phyloP scores from a whole-genome alignment of 2,888 invertebrate species.

The Lycaena phlaeas region DNA sequence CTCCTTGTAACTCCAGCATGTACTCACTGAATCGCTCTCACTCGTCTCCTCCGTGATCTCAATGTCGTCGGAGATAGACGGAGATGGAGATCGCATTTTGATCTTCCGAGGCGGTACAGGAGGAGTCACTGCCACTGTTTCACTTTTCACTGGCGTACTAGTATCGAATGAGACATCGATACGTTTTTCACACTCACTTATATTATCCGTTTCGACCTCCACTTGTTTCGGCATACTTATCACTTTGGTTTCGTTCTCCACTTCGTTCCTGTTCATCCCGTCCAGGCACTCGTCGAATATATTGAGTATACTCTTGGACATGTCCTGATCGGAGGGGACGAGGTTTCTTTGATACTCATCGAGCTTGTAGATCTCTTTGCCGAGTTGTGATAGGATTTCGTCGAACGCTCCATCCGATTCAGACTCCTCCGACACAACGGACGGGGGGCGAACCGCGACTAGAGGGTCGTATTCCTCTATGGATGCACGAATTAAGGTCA shows the following conservation, averaged over 20 bases:
- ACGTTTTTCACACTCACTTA: conserved; percentile 55
- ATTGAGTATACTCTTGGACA: conserved; percentile 57
- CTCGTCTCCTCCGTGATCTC: conserved; percentile 34
- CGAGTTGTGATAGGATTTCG: conserved; percentile 60
- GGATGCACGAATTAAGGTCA: conserved; percentile 43
- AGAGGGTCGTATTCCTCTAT: conserved; percentile 63
- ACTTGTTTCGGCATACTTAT: conserved; percentile 19
- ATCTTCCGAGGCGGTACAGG: conserved; percentile 44
- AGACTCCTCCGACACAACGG: conserved; percentile 27
- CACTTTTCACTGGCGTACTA: conserved; percentile 40
- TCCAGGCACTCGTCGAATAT: conserved; percentile 64
- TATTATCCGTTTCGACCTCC: conserved; percentile 24
- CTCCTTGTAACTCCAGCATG: conserved; percentile 65
- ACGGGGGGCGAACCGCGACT: conserved; percentile 35
- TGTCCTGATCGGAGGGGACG: conserved; percentile 37
- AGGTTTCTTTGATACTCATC: conserved; percentile 58
- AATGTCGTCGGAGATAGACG: conserved; percentile 35
- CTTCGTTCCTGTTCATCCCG: conserved; percentile 32
- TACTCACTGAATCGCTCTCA: conserved; percentile 57
- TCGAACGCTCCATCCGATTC: conserved; percentile 56
- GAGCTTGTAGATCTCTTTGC: conserved; percentile 61
- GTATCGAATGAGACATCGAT: conserved; percentile 46
- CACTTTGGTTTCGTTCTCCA: conserved; percentile 19
- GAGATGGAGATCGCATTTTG: conserved; percentile 38
- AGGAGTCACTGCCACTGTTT: conserved; percentile 26